Evolutionary conservation across 2,113 vertebrate genomes (phyloP).

Genomic region (Chunga burmeisteri): DNA sequence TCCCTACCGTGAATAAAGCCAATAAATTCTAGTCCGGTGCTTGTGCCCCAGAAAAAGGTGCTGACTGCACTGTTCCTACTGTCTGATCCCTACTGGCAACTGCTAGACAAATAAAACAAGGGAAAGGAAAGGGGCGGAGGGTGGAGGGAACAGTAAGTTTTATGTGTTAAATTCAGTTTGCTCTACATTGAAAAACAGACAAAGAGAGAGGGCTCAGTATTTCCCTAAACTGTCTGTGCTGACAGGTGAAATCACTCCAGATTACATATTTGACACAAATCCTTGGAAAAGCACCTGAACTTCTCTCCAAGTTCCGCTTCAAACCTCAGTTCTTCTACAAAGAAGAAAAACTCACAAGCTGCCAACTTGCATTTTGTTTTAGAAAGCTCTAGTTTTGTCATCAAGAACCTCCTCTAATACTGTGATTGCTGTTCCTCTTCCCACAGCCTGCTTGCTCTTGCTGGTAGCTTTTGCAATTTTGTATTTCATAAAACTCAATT

Average conservation of each 20-base stretch:
- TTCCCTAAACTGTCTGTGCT: neutral
- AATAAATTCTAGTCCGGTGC: neutral
- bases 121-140: neutral
- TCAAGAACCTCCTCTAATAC: neutral
- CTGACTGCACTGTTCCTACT: constrained; percentile 40
- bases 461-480: neutral
- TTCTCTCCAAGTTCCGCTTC: neutral
- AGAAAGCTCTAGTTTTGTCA: neutral
- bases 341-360: neutral
- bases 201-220: neutral
- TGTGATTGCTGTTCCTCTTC: neutral
- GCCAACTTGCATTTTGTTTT: neutral
- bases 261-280: constrained; percentile 11
- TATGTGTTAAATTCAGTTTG: neutral
- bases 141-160: neutral
- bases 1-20: neutral
- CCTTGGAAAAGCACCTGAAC: neutral
- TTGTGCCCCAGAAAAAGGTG: constrained; percentile 53
- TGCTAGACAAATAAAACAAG: constrained; percentile 42
- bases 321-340: neutral
- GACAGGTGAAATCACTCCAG: constrained; percentile 23
- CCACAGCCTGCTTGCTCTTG: accelerated
- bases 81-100: constrained; percentile 38
- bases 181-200: neutral
- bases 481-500: neutral